Evolutionary conservation across 2,797 vertebrate genomes (phyloP).

Genomic region (Eulemur rubriventer): DNA sequence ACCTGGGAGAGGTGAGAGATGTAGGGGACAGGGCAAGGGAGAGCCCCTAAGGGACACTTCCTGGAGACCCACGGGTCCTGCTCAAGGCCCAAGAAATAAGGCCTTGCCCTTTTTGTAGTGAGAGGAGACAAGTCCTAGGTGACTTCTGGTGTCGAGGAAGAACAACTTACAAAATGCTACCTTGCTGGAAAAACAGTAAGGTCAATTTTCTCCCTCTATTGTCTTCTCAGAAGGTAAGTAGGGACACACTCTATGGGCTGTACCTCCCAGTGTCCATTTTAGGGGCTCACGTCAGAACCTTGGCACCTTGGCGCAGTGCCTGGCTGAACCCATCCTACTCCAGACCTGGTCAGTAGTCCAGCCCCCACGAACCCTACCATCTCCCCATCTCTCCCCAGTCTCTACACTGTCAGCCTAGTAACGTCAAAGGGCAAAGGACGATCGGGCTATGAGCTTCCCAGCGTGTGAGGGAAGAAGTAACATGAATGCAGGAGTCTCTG

Average conservation of each 20-base stretch:
- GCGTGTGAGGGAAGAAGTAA: background rate
- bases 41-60: too few relatives aligned
- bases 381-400: background rate
- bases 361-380: rapidly evolving
- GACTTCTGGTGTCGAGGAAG: background rate
- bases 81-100: background rate
- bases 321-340: background rate
- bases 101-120: background rate
- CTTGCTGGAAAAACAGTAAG: background rate
- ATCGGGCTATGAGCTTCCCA: background rate
- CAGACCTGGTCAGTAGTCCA: background rate
- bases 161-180: background rate
- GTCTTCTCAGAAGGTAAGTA: background rate
- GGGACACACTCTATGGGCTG: background rate
- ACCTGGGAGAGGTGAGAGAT: background rate
- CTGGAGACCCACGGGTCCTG: background rate
- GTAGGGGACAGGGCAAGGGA: background rate
- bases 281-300: background rate
- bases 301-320: too few relatives aligned
- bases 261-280: too few relatives aligned
- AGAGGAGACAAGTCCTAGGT: background rate
- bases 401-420: background rate
- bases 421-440: background rate
- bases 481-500: background rate
- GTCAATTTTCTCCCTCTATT: background rate